Evolutionary conservation across 2,113 vertebrate species (phyloP), one percentile per base, ranked within the genome.

Genomic region (Xiphophorus maculatus): DNA sequence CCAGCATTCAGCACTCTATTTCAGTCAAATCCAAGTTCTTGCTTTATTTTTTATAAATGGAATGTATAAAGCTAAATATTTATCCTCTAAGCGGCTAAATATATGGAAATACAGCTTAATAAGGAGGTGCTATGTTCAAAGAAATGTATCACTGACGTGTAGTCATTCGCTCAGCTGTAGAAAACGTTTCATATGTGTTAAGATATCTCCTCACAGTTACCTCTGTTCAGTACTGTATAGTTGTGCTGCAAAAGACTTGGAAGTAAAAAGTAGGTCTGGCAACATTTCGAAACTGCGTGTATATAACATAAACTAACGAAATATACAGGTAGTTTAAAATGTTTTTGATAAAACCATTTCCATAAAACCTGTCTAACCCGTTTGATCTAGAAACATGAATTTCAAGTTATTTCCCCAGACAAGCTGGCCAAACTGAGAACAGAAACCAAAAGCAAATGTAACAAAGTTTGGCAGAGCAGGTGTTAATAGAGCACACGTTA

Each of bases 401-500:
- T 28, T 19, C 3, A n/a, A 58, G 61, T 48, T 29, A 80, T 72
- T 65, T 67, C 37, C 25, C 66, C 44, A 5, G 25, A 58, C n/a
- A 40, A 71, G 54, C 3, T 8, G 61, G 19, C 10, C 19, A 63
- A 32, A 61, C 19, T 54, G 27, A 63, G 22, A 25, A 51, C 3
- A 25, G 2, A 5, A 60, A 48, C 29, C 32, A 27, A 65, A 37
- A 73, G n/a, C 58, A 51, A 14, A 70, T 54, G 67, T 71, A 76
- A 61, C 76, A 42, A 30, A 40, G 15, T 63, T 63, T 84, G 79
- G 79, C 76, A 73, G 70, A 63, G 58, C 51, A 5, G 61, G 60
- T 54, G 33, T 28, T 54, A 69, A 35, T 0, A 5, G 69, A 61
- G 54, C 9, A 65, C 40, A 60, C 74, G 51, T 33, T 35, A 63